phyloP scores from a whole-genome alignment of 2,797 vertebrate genomes.

The Melopsittacus undulatus region DNA sequence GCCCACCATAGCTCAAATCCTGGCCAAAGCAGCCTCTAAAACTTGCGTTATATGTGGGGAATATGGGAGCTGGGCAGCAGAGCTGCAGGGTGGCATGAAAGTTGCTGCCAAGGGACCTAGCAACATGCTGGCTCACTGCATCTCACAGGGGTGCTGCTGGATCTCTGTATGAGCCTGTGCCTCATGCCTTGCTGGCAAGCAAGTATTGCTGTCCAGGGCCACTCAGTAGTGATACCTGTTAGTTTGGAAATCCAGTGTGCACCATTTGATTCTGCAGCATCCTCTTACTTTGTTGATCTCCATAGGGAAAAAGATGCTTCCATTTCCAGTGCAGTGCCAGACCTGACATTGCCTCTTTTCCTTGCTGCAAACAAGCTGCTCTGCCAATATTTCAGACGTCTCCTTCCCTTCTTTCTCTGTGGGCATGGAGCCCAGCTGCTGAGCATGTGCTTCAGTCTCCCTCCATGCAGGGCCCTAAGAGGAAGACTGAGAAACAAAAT shows the following conservation, averaged over 20 bases:
- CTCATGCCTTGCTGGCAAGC: not conserved
- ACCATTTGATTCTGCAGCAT: not conserved
- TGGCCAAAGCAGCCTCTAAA: not conserved
- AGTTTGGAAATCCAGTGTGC: not conserved
- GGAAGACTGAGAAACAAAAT: constrained; percentile 31
- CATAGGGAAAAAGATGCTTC: not conserved
- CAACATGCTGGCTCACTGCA: not conserved
- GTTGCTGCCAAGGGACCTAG: not conserved
- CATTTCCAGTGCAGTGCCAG: not conserved
- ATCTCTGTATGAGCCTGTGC: not conserved
- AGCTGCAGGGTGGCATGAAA: not conserved
- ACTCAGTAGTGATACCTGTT: not conserved
- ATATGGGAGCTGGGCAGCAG: fast-evolving
- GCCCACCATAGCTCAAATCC: not conserved
- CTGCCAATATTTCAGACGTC: not conserved
- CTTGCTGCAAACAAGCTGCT: not conserved
- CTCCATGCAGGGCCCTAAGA: not conserved
- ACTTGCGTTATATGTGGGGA: not conserved
- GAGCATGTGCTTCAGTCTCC: not conserved
- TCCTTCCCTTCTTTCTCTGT: constrained; percentile 13
- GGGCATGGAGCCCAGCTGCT: constrained; percentile 36
- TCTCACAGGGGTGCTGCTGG: not conserved
- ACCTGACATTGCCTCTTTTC: not conserved
- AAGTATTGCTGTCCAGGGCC: not conserved
- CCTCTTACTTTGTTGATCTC: not conserved